A percentile compares a stretch with the other conserved stretches of the same genome.
phyloP scores from a whole-genome alignment of 2,888 invertebrate genomes.

The Morpho helenor region DNA sequence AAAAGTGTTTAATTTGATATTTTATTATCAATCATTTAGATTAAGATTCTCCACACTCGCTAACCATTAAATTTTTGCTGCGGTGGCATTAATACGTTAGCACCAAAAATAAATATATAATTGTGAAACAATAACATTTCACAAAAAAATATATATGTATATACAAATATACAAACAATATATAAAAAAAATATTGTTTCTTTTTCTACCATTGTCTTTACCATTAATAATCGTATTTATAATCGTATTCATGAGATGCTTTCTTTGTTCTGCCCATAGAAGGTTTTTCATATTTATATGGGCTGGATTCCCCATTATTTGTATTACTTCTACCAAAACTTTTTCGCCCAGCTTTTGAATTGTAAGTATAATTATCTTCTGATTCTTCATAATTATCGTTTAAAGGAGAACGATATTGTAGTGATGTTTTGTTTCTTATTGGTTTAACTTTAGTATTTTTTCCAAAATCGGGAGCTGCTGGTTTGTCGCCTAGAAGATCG shows the following conservation, averaged over 20 bases:
- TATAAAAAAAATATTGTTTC: too few relatives aligned
- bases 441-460: slow-evolving; percentile 33
- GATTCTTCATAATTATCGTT: slow-evolving; percentile 26
- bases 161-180: too few relatives aligned
- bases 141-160: too few relatives aligned
- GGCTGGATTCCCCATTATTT: slow-evolving; percentile 13
- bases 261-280: slow-evolving; percentile 8
- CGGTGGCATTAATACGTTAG: too few relatives aligned
- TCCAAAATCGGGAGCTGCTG: slow-evolving; percentile 42
- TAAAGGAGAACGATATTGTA: slow-evolving; percentile 33
- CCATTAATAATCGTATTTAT: slow-evolving; percentile 44
- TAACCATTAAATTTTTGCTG: too few relatives aligned
- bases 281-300: not conserved
- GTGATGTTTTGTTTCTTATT: slow-evolving; percentile 12
- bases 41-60: too few relatives aligned
- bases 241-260: slow-evolving; percentile 35
- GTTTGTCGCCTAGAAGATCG: slow-evolving; percentile 48
- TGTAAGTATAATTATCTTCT: not conserved
- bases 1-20: too few relatives aligned
- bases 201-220: not conserved
- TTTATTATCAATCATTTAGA: too few relatives aligned
- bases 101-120: too few relatives aligned
- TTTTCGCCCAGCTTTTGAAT: not conserved
- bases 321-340: slow-evolving; percentile 1
- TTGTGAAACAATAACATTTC: too few relatives aligned